A percentile compares a stretch with the other conserved stretches of the same genome.
Conservation (phyloP, 2,888 invertebrate species). For the Microplitis deprimator region DNA sequence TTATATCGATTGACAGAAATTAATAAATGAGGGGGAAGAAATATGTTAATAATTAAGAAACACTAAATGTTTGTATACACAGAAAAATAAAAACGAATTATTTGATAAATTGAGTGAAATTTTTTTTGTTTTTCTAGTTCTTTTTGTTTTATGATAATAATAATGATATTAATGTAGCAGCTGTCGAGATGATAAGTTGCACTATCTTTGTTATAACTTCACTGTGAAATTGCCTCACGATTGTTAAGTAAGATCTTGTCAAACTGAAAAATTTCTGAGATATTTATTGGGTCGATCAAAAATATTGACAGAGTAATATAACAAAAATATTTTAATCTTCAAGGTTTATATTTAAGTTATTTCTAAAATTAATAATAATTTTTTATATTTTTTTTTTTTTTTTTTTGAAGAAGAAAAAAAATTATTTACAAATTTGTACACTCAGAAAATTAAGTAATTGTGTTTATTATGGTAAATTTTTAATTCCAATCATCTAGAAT, state of each 20-base stretch:
- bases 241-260: conserved; percentile 3
- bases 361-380: not conserved
- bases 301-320: conserved; percentile 21
- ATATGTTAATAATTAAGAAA: not conserved
- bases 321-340: conserved; percentile 9
- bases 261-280: conserved; percentile 12
- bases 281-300: conserved; percentile 21
- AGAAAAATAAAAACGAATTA: not conserved
- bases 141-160: not conserved
- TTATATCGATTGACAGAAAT: not conserved
- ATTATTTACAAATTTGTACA: not conserved
- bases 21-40: not conserved
- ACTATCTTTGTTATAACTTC: conserved; percentile 14
- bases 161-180: not conserved
- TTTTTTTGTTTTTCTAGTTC: not conserved
- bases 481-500: too few relatives aligned
- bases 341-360: not conserved
- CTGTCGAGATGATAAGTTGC: conserved; percentile 19
- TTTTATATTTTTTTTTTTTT: not conserved
- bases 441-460: too few relatives aligned
- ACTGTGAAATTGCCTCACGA: conserved; percentile 13
- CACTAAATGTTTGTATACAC: not conserved
- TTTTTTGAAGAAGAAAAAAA: not conserved
- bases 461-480: too few relatives aligned
- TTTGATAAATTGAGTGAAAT: not conserved